Percentiles rank a stretch among this genome's conserved stretches.
These are phyloP conservation scores for Carcinoscorpius rotundicauda DNA, from an alignment of 1,140 invertebrate genomes.

Conservation along the genomic window DNA sequence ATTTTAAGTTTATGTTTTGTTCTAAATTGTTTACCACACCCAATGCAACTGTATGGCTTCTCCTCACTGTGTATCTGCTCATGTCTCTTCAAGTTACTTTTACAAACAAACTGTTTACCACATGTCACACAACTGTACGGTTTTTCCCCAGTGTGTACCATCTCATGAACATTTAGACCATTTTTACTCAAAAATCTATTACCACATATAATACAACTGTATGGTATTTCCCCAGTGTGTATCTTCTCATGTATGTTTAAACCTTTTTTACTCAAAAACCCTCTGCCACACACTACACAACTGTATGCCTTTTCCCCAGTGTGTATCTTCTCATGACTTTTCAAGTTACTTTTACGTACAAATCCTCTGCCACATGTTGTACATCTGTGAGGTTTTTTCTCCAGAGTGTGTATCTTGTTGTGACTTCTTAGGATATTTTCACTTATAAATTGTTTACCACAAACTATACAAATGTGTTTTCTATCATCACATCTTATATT, in stretches of 20 bases:
- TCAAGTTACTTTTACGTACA: conserved; percentile 89
- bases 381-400: conserved; percentile 64
- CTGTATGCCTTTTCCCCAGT: not conserved
- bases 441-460: no score
- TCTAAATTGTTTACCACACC: not conserved
- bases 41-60: not conserved
- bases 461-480: no score
- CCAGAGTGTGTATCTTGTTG: no score
- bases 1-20: not conserved
- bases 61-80: not conserved
- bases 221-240: not conserved
- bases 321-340: conserved; percentile 78
- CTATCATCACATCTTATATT: no score
- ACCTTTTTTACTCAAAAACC: not conserved
- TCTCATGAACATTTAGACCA: not conserved
- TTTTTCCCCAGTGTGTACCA: conserved; percentile 3
- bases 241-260: not conserved
- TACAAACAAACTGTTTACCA: not conserved
- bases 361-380: conserved; percentile 95
- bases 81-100: not conserved
- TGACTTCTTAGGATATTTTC: no score
- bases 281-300: not conserved
- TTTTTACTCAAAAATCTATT: not conserved
- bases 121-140: conserved; percentile 3
- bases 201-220: not conserved